A percentile compares a stretch with the other conserved stretches of the same genome.
Evolutionary conservation across 2,888 invertebrate species (phyloP).

Genomic region (Microctonus brassicae): DNA sequence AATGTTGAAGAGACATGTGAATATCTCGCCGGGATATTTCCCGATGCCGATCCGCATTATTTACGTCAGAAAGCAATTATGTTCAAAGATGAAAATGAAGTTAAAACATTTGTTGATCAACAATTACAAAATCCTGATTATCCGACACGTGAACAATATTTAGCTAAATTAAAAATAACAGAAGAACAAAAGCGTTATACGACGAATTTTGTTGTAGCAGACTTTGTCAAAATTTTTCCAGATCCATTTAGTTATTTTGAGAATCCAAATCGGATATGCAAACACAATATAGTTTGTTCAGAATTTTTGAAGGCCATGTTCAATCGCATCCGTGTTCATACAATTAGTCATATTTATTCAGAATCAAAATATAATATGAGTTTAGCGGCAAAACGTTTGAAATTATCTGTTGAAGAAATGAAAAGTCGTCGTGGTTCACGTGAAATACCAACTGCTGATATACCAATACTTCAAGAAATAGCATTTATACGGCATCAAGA

Average conservation of each 20-base stretch:
- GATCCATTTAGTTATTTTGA: constrained; percentile 66
- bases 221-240: constrained; percentile 70
- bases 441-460: constrained; percentile 51
- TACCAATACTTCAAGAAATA: constrained; percentile 60
- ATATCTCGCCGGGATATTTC: constrained; percentile 56
- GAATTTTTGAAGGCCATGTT: constrained; percentile 54
- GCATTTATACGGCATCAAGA: constrained; percentile 61
- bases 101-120: constrained; percentile 52
- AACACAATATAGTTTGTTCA: constrained; percentile 40
- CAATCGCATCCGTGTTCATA: constrained; percentile 41
- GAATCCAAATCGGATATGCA: constrained; percentile 45
- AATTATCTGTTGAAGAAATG: constrained; percentile 41
- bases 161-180: constrained; percentile 47
- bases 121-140: constrained; percentile 53
- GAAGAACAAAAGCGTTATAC: constrained; percentile 69
- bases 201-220: constrained; percentile 66
- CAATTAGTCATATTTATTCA: constrained; percentile 47
- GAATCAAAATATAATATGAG: constrained; percentile 49
- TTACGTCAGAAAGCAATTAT: constrained; percentile 48
- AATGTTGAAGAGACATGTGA: constrained; percentile 46
- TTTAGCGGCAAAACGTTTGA: constrained; percentile 46
- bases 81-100: constrained; percentile 39
- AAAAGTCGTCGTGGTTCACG: constrained; percentile 43
- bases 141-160: constrained; percentile 52
- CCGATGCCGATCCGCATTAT: constrained; percentile 60